Evolutionary conservation across 2,888 invertebrate species (phyloP).

Genomic region (Cistogaster globosa): DNA sequence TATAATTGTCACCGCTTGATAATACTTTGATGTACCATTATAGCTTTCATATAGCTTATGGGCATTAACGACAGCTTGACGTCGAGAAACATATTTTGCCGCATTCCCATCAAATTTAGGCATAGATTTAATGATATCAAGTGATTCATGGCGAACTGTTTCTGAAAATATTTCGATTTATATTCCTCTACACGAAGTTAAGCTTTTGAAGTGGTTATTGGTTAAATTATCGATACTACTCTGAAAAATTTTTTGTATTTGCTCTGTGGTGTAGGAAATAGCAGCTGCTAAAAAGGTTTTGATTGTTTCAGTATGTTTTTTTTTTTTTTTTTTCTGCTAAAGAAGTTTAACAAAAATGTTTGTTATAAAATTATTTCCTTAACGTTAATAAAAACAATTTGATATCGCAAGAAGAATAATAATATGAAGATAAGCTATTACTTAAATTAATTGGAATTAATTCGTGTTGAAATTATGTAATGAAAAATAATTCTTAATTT

Average conservation of each 20-base stretch:
- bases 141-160: neutral
- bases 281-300: too few relatives aligned
- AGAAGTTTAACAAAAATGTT: too few relatives aligned
- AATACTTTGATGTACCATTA: too few relatives aligned
- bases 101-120: conserved; percentile 44
- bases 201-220: conserved; percentile 11
- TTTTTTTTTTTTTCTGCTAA: too few relatives aligned
- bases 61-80: conserved; percentile 52
- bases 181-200: conserved; percentile 3
- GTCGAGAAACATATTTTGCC: conserved; percentile 50
- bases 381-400: too few relatives aligned
- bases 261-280: conserved; percentile 23
- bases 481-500: too few relatives aligned
- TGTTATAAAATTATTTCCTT: too few relatives aligned
- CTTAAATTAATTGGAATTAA: too few relatives aligned
- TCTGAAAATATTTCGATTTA: conserved; percentile 1
- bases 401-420: too few relatives aligned
- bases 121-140: conserved; percentile 38
- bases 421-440: too few relatives aligned
- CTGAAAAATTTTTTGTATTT: conserved; percentile 18
- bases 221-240: conserved; percentile 26
- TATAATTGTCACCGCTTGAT: conserved; percentile 35
- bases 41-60: conserved; percentile 40
- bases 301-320: too few relatives aligned
- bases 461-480: too few relatives aligned